Evolutionary conservation across 2,113 vertebrate species (phyloP).

Genomic region (mouse (Mus musculus)): GRCm39 chr1:81044501-81045000

Average conservation of each 20-base stretch:
- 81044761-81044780: not conserved
- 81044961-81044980: not conserved
- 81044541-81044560: too few relatives aligned
- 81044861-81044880: not conserved
- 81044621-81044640: not conserved
- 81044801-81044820: not conserved
- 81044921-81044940: constrained; percentile 55
- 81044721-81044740: not conserved
- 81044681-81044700: not conserved
- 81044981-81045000: not conserved
- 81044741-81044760: not conserved
- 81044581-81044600: not conserved
- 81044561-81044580: not conserved
- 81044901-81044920: constrained; percentile 36
- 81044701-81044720: not conserved
- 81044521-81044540: not conserved
- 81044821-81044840: not conserved
- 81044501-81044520: not conserved
- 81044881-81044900: not conserved
- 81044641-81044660: not conserved
- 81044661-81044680: not conserved
- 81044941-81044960: not conserved
- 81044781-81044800: constrained; percentile 10
- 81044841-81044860: not conserved
- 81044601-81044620: not conserved